phyloP scores from a whole-genome alignment of 2,113 vertebrate genomes.

The Apaloderma vittatum region DNA sequence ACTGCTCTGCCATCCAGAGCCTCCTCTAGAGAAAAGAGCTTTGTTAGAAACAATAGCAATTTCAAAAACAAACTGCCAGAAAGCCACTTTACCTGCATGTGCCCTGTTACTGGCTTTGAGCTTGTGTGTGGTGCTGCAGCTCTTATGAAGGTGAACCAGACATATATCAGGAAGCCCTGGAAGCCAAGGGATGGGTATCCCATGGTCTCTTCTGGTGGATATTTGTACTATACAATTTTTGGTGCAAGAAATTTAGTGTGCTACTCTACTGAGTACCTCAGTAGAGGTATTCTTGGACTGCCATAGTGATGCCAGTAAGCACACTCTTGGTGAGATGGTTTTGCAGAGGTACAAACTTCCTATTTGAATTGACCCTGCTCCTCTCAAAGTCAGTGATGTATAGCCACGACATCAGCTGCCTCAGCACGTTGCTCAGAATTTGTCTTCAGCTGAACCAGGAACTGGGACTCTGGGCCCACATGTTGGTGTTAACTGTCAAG shows the following conservation, averaged over 20 bases:
- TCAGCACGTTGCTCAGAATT: background rate
- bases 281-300: background rate
- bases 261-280: background rate
- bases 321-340: background rate
- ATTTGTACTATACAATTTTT: background rate
- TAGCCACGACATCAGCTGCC: background rate
- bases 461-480: rapidly evolving
- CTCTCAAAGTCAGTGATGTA: background rate
- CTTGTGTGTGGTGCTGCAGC: background rate
- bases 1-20: background rate
- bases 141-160: background rate
- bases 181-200: background rate
- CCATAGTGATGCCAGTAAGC: background rate
- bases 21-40: background rate
- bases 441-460: background rate
- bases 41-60: background rate
- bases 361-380: background rate
- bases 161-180: background rate
- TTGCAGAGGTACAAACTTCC: background rate
- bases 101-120: background rate
- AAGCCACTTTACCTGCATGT: background rate
- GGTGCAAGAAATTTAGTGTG: background rate
- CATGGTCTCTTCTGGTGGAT: background rate
- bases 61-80: background rate
- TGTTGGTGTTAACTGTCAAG: background rate